These are phyloP conservation scores for Rhodeus uyekii DNA, from an alignment of 2,797 vertebrate species.

Conservation along the genomic window DNA sequence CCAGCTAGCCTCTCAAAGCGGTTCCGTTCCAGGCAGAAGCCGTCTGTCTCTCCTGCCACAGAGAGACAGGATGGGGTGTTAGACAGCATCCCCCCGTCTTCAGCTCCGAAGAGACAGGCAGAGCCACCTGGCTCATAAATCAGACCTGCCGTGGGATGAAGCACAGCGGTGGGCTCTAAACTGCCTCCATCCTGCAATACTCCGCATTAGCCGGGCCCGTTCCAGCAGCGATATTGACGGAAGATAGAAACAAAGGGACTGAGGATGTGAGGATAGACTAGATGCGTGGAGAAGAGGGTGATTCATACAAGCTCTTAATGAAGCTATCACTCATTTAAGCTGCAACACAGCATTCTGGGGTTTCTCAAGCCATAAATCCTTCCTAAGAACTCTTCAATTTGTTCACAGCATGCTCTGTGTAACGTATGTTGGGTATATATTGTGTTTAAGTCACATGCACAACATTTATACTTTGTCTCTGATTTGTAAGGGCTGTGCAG, in stretches of 20 bases:
- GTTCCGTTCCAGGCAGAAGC: neutral
- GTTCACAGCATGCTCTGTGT: constrained; percentile 12
- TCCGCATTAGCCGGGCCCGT: neutral
- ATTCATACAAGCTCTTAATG: constrained; percentile 38
- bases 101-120: constrained; percentile 58
- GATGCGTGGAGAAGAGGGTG: constrained; percentile 9
- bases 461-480: neutral
- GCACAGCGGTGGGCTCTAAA: constrained; percentile 48
- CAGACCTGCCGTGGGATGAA: constrained; percentile 65
- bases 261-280: constrained; percentile 32
- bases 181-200: constrained; percentile 30
- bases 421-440: constrained; percentile 11
- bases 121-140: constrained; percentile 78
- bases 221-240: constrained; percentile 20
- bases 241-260: constrained; percentile 28
- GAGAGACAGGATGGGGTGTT: neutral
- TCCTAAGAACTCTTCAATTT: constrained; percentile 17
- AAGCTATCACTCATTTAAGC: constrained; percentile 43
- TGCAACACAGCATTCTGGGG: constrained; percentile 18
- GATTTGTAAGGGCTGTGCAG: neutral
- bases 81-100: constrained; percentile 27
- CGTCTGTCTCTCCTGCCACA: constrained; percentile 17
- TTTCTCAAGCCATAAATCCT: constrained; percentile 37
- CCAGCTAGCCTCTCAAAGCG: neutral
- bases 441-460: constrained; percentile 13